A percentile compares a stretch with the other conserved stretches of the same genome.
These are phyloP conservation scores for Ridgeia piscesae DNA, from an alignment of 1,140 invertebrate species.

Conservation along the genomic window DNA sequence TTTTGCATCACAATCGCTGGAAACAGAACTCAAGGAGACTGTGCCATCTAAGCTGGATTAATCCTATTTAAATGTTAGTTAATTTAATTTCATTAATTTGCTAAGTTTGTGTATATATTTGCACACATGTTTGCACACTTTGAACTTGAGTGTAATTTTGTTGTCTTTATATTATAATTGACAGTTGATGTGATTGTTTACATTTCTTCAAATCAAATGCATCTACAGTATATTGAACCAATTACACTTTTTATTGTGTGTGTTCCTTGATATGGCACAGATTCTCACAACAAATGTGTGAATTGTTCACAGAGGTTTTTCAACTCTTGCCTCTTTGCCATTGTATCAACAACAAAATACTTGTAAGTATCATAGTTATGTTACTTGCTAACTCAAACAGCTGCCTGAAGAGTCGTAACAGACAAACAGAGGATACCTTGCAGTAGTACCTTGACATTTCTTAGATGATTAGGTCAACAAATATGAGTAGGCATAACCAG, in stretches of 20 bases:
- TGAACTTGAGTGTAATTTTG: too few relatives aligned
- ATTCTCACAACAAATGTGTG: conserved; percentile 83
- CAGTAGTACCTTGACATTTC: neutral
- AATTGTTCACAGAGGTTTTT: conserved; percentile 97
- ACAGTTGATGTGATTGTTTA: neutral
- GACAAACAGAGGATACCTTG: neutral
- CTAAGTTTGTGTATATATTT: too few relatives aligned
- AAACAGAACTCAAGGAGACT: too few relatives aligned
- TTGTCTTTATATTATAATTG: too few relatives aligned
- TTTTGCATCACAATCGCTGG: too few relatives aligned
- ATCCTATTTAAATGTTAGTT: too few relatives aligned
- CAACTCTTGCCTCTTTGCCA: conserved; percentile 96
- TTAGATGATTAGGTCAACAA: neutral
- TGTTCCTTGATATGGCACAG: conserved; percentile 28
- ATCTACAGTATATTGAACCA: neutral
- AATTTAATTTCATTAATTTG: too few relatives aligned
- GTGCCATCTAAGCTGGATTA: too few relatives aligned
- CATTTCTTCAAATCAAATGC: neutral
- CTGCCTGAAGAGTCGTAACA: neutral
- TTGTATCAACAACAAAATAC: conserved; percentile 86
- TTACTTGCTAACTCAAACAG: neutral
- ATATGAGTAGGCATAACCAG: neutral
- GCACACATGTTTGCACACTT: too few relatives aligned
- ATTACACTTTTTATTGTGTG: neutral
- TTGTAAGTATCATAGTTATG: conserved; percentile 65